Base-by-base conservation (phyloP, 2,888 invertebrate species). In the Siphonodentalium dalli region DNA sequence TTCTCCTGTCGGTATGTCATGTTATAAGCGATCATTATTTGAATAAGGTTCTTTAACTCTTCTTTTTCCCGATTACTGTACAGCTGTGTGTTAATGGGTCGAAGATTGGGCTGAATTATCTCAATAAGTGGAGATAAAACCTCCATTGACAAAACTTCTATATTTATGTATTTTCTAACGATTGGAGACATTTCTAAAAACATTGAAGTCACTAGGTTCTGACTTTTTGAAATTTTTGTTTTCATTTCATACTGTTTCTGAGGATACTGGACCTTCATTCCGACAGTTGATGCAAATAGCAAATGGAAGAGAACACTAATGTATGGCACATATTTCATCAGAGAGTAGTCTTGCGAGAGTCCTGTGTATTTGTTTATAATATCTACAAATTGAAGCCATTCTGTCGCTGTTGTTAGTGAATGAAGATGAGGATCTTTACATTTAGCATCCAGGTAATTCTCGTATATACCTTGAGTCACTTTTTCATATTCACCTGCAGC, bases 11-110 rank as follows among this genome's bases (percentile, higher is more conserved):
- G 84, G 80, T 92, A 94, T 48, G 88, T 88, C 60, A 97, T 83
- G 56, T 93, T 94, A 81, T 93, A 91, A 77, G 92, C 90, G 42
- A 93, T 88, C 93, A 97, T 91, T 0, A 90, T 86, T 63, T 88
- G 86, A 11, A 95, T 89, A 26, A 93, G 87, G 24, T 87, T 84
- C 0, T 84, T 77, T 27, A 97, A 77, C 35, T 89, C 87, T 13
- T 84, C 84, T 44, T 88, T 88, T 81, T 93, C 93, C 58, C 85
- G 84, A 3, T 86, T 83, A 20, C 88, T 90, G 83, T 89, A 92
- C 44, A 93, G 80, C 84, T 92, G 88, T 11, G 84, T 83, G 63
- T 86, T 87, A 67, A 87, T 91, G 0, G 91, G 89, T 43, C 92
- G 84, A 35, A 93, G 83, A 20, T 84, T 83, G 0, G 93, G 93